phyloP scores from a whole-genome alignment of 2,797 vertebrate genomes.

The Meriones psammophilus region DNA sequence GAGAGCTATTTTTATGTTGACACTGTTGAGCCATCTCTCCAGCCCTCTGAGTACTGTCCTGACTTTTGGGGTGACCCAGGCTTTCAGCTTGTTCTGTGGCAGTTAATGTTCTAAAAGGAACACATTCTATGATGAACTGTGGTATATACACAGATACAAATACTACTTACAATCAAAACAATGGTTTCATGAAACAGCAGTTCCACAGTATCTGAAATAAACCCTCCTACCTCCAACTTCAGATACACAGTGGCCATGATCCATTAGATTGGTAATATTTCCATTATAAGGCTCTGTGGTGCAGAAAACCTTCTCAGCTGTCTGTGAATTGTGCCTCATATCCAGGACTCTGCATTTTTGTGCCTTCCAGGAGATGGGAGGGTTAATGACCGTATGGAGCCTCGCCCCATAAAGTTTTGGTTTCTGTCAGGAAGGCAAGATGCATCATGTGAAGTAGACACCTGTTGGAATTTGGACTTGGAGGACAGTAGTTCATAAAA shows the following conservation, averaged over 20 bases:
- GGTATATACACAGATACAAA: background rate
- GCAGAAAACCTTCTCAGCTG: background rate
- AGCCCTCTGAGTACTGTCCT: background rate
- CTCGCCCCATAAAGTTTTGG: background rate
- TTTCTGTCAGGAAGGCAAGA: conserved; percentile 1
- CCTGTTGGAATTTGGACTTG: background rate
- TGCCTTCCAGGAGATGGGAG: background rate
- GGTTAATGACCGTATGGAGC: background rate
- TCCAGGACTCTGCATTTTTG: background rate
- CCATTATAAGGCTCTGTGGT: background rate
- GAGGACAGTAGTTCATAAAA: background rate
- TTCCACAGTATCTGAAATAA: background rate
- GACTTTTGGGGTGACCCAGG: background rate
- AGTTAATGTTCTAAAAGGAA: background rate
- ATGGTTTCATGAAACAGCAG: background rate
- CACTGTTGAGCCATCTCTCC: background rate
- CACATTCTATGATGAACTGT: background rate
- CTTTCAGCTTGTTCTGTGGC: background rate
- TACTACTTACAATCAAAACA: conserved; percentile 32
- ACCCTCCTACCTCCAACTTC: background rate
- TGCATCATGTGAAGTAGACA: background rate
- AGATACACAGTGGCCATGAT: background rate
- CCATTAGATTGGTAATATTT: background rate
- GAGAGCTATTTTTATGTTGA: background rate
- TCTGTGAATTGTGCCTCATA: background rate